Evolutionary conservation across 1,140 invertebrate species (phyloP).

Genomic region (Coenobita brevimanus): DNA sequence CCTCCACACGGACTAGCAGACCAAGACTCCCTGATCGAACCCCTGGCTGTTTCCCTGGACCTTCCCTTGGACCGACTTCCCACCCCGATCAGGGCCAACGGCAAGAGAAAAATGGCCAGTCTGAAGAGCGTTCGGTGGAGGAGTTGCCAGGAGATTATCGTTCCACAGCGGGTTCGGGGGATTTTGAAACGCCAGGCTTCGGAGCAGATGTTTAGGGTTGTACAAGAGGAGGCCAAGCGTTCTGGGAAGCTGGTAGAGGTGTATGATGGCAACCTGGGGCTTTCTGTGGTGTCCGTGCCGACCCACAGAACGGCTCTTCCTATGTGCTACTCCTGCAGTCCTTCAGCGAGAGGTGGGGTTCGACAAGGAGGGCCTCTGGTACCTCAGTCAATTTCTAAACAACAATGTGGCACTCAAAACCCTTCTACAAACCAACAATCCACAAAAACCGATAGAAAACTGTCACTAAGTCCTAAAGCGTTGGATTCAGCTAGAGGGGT

Average conservation of each 20-base stretch:
- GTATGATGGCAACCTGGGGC: slow-evolving; percentile 18
- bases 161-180: not conserved
- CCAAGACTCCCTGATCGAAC: not conserved
- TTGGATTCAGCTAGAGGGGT: too few relatives aligned
- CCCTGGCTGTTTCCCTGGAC: slow-evolving; percentile 2
- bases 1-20: not conserved
- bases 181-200: not conserved
- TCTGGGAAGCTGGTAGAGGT: not conserved
- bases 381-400: too few relatives aligned
- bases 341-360: too few relatives aligned
- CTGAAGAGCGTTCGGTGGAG: slow-evolving; percentile 3
- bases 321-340: too few relatives aligned
- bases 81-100: not conserved
- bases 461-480: too few relatives aligned
- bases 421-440: too few relatives aligned
- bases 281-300: not conserved
- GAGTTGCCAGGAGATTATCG: slow-evolving; percentile 1
- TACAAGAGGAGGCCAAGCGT: too few relatives aligned
- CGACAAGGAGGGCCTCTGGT: too few relatives aligned
- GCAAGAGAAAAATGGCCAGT: not conserved
- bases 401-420: too few relatives aligned
- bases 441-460: too few relatives aligned
- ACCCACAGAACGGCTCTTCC: too few relatives aligned
- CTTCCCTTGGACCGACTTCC: not conserved
- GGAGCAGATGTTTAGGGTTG: not conserved